Evolutionary conservation across 2,113 vertebrate genomes (phyloP), one percentile per base, ranked within the genome.

Genomic region (Motacilla tschutschensis): DNA sequence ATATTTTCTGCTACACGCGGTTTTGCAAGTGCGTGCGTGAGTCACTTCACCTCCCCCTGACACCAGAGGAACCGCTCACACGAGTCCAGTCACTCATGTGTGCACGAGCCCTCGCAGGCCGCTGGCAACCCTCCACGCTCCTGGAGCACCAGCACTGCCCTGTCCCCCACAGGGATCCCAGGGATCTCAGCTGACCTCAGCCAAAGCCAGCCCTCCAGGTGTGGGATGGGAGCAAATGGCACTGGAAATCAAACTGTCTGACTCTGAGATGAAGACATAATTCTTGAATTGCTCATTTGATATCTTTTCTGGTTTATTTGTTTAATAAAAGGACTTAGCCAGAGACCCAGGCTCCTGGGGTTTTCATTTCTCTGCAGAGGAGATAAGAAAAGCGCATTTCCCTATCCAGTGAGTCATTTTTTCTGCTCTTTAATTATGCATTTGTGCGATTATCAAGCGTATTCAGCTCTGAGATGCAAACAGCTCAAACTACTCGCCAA

Each of bases 401-500:
- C 72, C 88, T 94, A 92, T 82, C 69, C 84, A 95, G 35, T 91
- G 89, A 91, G 74, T 94, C 81, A 94, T 73, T 87, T 93, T 76
- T 85, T 90, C 89, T 93, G 85, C 87, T 92, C 86, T 91, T 95
- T 90, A 90, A 92, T 92, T 93, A 93, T 94, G 87, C 79, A 92
- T 93, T 88, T 94, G 46, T 91, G 70, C 25, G 38, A 90, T 74
- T 96, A 85, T 83, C 79, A 79, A 91, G 64, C 5, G 3, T 85
- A 86, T 91, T 82, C 80, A 71, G 62, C 64, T 87, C 38, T 83
- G 59, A 53, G 72, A 82, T 67, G 64, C 88, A 77, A 90, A 83
- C 67, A 85, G 79, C 87, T 91, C 51, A 4, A 88, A 80, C 74
- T 80, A 55, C 76, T 88, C 70, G 43, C 50, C 31, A 66, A 74